Base-by-base conservation (phyloP, 2,888 invertebrate genomes). In the Agrilus mali region DNA sequence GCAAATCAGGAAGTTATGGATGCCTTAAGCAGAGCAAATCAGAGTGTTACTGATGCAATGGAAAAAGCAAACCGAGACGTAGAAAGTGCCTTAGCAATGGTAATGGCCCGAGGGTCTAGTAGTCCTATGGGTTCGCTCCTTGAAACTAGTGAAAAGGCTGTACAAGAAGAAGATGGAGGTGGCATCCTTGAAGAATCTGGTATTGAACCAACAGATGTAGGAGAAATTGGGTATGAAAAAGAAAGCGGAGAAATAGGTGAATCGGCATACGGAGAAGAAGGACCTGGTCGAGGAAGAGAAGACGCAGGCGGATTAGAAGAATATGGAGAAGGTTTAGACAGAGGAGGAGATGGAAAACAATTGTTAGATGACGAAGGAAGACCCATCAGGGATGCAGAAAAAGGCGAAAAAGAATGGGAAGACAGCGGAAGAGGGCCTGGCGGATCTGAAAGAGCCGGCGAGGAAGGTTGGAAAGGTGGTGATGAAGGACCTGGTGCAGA, bases 31-130 rank as follows among this genome's bases (percentile, higher is more conserved):
- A 37, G 32, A 41, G 43, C 43, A 7, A 46, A 43, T 32, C 16
- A 31, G 36, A 16, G 40, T 33, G 44, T 47, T 7, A 14, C 32
- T 6, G 41, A 44, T 15, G 44, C 44, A 14, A 39, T 47, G 33
- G 41, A 41, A 33, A 41, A 36, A 36, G 44, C 39, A 12, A 43
- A 38, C 36, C 27, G 39, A 39, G 44, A 47, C 8, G 39, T 47
- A 7, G 44, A 38, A 27, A 38, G 8, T 31, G 41, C 38, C 16
- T 36, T 44, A 13, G 41, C 44, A 2, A 20, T 31, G 8, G 39
- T 36, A 31, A 17, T 40, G 10, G 14, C 39, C 4, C 33, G 33
- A 41, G 31, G 36, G 27, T 17, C 36, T 12, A 20, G 14, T 10
- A 27, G 35, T n/a, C 27, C 22, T 6, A 7, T 22, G 22, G 22